phyloP scores from a whole-genome alignment of 1,140 invertebrate genomes.

The Drosophila tsacasi region DNA sequence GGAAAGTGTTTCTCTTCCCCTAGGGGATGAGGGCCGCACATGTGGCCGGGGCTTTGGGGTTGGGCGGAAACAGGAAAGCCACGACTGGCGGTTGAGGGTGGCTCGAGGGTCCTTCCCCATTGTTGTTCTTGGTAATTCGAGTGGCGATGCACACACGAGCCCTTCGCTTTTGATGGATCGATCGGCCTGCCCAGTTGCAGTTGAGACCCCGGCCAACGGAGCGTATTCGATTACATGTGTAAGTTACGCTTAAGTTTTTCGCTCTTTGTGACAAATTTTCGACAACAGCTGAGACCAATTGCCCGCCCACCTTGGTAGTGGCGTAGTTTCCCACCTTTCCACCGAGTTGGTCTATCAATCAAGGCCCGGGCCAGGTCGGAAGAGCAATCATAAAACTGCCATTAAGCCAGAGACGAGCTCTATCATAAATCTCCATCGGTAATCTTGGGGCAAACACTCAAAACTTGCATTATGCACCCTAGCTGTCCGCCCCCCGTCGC shows the following conservation, averaged over 20 bases:
- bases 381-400: slow-evolving; percentile 76
- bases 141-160: slow-evolving; percentile 50
- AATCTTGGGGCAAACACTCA: slow-evolving; percentile 56
- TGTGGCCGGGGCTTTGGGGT: slow-evolving; percentile 4
- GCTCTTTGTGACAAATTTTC: slow-evolving; percentile 68
- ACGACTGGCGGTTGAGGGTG: slow-evolving; percentile 25
- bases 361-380: slow-evolving; percentile 15
- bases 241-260: slow-evolving; percentile 71
- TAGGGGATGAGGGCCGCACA: slow-evolving; percentile 28
- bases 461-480: slow-evolving; percentile 31
- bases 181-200: slow-evolving; percentile 69
- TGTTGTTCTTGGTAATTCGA: slow-evolving; percentile 71
- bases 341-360: slow-evolving; percentile 62
- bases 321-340: slow-evolving; percentile 23
- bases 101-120: slow-evolving; percentile 27
- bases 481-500: slow-evolving; percentile 6
- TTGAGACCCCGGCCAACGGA: slow-evolving; percentile 1
- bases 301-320: slow-evolving; percentile 19
- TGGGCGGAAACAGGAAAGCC: slow-evolving; percentile 15
- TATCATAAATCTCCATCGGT: slow-evolving; percentile 71
- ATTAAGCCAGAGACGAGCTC: slow-evolving; percentile 59
- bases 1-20: slow-evolving; percentile 39
- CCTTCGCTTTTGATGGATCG: slow-evolving; percentile 70
- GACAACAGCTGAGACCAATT: slow-evolving; percentile 77
- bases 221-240: slow-evolving; percentile 78